phyloP scores from a whole-genome alignment of 1,140 invertebrate species.

The Sitodiplosis mosellana region DNA sequence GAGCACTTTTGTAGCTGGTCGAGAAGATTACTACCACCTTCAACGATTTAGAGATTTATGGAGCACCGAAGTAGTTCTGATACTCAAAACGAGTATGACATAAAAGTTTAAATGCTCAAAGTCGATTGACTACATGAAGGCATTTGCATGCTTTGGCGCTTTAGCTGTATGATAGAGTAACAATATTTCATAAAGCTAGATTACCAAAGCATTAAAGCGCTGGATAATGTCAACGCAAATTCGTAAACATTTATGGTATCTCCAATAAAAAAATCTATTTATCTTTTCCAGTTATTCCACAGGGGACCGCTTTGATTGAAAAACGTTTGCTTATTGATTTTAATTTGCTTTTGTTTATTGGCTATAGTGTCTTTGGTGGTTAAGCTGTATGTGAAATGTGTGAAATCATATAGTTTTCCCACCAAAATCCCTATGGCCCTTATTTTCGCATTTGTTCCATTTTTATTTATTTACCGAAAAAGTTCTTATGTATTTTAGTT shows the following conservation, averaged over 20 bases:
- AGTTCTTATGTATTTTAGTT: neutral
- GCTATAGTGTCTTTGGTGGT: conserved; percentile 27
- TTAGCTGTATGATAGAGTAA: conserved; percentile 75
- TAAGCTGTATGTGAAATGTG: conserved; percentile 22
- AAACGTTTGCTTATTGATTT: conserved; percentile 3
- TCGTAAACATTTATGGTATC: neutral
- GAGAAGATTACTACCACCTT: conserved; percentile 1
- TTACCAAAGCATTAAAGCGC: conserved; percentile 67
- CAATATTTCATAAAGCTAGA: conserved; percentile 73
- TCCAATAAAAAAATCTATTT: too few relatives aligned
- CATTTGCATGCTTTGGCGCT: conserved; percentile 69
- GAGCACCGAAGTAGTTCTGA: too few relatives aligned
- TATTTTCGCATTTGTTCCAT: neutral
- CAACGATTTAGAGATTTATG: too few relatives aligned
- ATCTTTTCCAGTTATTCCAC: too few relatives aligned
- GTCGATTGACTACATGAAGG: too few relatives aligned
- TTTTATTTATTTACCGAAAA: neutral
- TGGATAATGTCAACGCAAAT: neutral
- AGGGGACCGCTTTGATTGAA: neutral
- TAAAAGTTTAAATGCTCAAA: too few relatives aligned
- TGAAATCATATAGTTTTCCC: conserved; percentile 23
- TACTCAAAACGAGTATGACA: too few relatives aligned
- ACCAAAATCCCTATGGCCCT: conserved; percentile 26
- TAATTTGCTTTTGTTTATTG: neutral
- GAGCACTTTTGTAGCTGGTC: conserved; percentile 30